Evolutionary conservation across 2,797 vertebrate genomes (phyloP), one percentile per base, ranked within the genome.

Genomic region (Urophycis tenuis): DNA sequence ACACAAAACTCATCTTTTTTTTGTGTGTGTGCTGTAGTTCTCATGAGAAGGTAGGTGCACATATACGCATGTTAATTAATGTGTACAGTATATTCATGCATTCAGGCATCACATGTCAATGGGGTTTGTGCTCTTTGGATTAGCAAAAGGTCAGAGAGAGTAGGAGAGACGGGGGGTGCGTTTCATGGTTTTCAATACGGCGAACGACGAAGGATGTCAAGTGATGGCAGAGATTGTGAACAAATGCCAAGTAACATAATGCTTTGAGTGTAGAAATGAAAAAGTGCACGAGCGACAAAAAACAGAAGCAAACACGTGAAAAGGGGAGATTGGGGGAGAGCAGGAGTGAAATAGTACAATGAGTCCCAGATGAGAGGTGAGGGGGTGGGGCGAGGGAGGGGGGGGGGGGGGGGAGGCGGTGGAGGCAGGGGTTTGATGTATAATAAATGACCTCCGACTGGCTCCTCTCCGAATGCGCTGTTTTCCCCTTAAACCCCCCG

Each of bases 391-490:
- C 22, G 45, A 11, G 69, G 69, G 64, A 74, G 15, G 75, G 67
- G 53, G 70, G 67, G 12, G 11, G 35, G 69, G 32, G 74, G 64
- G 69, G 36, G 19, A 10, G 60, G 73, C 70, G 80, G 35, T 34
- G 74, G n/a, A 74, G 29, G 75, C n/a, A 7, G 33, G 22, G 34
- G 77, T 87, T 76, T 89, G 84, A 91, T 92, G 85, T 89, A 91
- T 91, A 86, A 91, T 91, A 86, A 81, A 91, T 91, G 84, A 91
- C 80, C 82, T 79, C 86, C 80, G 77, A 81, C 86, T 87, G 85
- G 82, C 76, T 81, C 76, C 36, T 75, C 79, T 76, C 9, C 17
- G 11, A 19, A 14, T 11, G 14, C 25, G 29, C 60, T 29, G n/a
- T 19, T 34, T 36, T 60, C 25, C 25, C 22, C 25, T 41, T n/a